Evolutionary conservation across 1,140 invertebrate species (phyloP).

Genomic region (Nasonia longicornis): DNA sequence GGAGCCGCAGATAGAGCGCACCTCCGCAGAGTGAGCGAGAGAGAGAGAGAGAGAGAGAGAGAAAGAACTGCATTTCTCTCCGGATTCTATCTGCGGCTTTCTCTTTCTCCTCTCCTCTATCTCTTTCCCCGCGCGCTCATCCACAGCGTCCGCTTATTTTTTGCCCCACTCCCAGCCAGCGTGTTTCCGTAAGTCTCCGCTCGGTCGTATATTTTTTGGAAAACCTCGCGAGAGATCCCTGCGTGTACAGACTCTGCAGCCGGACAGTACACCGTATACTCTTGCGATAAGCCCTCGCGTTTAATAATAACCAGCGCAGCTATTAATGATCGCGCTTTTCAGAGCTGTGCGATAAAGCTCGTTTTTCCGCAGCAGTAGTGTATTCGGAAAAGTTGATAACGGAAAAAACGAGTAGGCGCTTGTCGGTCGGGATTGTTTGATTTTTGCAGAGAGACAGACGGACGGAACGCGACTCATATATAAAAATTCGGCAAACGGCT

Average conservation of each 20-base stretch:
- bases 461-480: not conserved
- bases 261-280: not conserved
- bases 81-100: conserved; percentile 27
- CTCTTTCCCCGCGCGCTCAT: not conserved
- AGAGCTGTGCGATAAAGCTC: not conserved
- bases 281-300: not conserved
- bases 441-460: not conserved
- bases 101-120: not conserved
- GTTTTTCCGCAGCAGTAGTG: not conserved
- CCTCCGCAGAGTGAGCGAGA: conserved; percentile 30
- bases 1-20: conserved; percentile 55
- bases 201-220: conserved; percentile 39
- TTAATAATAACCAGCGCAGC: not conserved
- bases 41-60: too few species aligned
- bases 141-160: not conserved
- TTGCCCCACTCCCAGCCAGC: not conserved
- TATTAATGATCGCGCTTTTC: not conserved
- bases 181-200: conserved; percentile 42
- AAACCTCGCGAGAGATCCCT: conserved; percentile 41
- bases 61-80: conserved; percentile 50
- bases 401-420: not conserved
- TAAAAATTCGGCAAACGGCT: not conserved
- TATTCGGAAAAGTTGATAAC: not conserved
- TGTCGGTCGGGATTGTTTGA: not conserved
- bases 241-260: too few species aligned